Evolutionary conservation across 2,888 invertebrate genomes (phyloP).

Genomic region (Allygus modestus): DNA sequence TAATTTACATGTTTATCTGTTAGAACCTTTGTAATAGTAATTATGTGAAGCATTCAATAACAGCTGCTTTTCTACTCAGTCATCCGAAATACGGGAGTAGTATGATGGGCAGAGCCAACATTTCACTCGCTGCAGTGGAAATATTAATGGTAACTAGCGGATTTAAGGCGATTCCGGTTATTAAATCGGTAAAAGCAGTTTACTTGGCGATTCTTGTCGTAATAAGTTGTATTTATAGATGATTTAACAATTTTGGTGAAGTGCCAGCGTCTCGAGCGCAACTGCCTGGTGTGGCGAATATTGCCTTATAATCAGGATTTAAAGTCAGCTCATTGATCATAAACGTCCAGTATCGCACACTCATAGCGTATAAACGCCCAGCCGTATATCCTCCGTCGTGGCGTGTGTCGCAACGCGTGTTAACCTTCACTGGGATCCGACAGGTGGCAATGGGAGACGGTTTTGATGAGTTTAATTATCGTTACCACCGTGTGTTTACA

Average conservation of each 20-base stretch:
- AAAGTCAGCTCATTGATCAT: not conserved
- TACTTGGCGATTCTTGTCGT: not conserved
- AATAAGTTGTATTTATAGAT: constrained; percentile 25
- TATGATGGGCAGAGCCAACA: too few relatives aligned
- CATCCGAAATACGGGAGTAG: too few relatives aligned
- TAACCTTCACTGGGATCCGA: not conserved
- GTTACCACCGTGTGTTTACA: not conserved
- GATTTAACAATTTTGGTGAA: constrained; percentile 17
- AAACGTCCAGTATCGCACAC: constrained; percentile 34
- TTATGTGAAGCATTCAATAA: too few relatives aligned
- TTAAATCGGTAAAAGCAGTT: constrained; percentile 5
- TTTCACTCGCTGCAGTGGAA: not conserved
- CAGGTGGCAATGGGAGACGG: too few relatives aligned
- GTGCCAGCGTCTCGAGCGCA: not conserved
- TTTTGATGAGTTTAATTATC: not conserved
- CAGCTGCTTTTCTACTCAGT: too few relatives aligned
- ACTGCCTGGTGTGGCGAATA: not conserved
- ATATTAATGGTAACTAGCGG: constrained; percentile 3
- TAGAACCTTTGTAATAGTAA: too few relatives aligned
- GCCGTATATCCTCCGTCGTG: not conserved
- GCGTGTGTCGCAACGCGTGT: not conserved
- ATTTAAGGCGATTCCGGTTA: constrained; percentile 10
- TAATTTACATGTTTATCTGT: too few relatives aligned
- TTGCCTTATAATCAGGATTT: constrained; percentile 32
- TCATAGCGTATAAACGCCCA: constrained; percentile 16